Evolutionary conservation across 2,797 vertebrate genomes (phyloP).

Genomic region (Mormyrus hasselquistii): DNA sequence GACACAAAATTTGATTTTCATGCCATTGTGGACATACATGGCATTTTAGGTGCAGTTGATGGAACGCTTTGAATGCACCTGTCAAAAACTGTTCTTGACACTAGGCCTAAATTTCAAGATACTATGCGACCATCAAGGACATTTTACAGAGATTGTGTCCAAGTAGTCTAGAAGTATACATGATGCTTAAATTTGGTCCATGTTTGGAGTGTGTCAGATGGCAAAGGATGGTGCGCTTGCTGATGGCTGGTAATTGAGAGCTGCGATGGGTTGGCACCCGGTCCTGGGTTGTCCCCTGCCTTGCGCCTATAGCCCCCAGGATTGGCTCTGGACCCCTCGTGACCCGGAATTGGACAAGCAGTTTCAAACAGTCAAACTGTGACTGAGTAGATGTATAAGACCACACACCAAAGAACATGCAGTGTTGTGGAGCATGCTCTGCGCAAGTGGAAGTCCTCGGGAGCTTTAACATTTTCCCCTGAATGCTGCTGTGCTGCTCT

Average conservation of each 20-base stretch:
- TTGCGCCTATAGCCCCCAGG: background rate
- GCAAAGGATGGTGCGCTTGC: background rate
- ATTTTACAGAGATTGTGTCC: background rate
- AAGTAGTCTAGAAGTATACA: background rate
- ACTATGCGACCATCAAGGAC: background rate
- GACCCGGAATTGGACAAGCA: background rate
- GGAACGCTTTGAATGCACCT: background rate
- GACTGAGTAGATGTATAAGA: background rate
- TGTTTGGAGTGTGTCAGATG: background rate
- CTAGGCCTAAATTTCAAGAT: background rate
- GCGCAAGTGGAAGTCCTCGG: background rate
- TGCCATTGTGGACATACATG: background rate
- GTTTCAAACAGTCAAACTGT: background rate
- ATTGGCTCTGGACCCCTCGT: background rate
- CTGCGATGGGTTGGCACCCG: background rate
- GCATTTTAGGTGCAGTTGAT: background rate
- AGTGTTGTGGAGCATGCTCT: background rate
- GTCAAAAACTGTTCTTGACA: background rate
- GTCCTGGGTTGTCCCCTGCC: background rate
- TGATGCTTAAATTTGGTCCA: background rate
- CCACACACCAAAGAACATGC: background rate
- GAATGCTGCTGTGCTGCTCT: background rate
- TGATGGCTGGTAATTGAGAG: background rate
- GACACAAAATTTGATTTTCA: background rate
- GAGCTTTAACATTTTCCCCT: background rate